Base-by-base conservation (phyloP, 1,140 invertebrate genomes). In the Ips nitidus region DNA sequence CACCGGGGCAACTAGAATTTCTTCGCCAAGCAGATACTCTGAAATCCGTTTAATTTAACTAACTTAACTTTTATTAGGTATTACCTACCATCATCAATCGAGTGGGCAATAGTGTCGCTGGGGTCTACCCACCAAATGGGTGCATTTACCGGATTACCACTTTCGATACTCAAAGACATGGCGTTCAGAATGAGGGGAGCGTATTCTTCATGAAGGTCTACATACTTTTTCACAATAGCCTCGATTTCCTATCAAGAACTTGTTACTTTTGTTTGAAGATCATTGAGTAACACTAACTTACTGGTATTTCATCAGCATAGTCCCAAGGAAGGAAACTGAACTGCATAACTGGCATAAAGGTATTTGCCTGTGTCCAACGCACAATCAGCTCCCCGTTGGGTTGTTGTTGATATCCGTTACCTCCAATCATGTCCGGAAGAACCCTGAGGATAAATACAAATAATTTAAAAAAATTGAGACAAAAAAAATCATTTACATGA, bases 51-150 rank as follows among this genome's bases (percentile, higher is more conserved):
- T 42, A 1, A 3, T 53, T 63, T 0, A 43, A 43, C 37, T 41
- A 52, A 42, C 5, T 57, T 66, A 36, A 41, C 2, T 7, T 40
- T 41, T 22, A 1, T n/a, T 22, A 22, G 22, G 22, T 22, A 22
- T 22, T 22, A 22, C 22, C 45, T 71, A 74, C 73, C 73, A 43
- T 75, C 71, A 66, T 69, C 57, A 4, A 56, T 62, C 65, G 41
- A 53, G 40, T 73, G 41, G 47, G 77, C 75, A 7, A 65, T 57
- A 1, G 62, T 64, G 74, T 94, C 88, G 0, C 79, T 81, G 0
- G 94, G 92, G 71, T 90, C 89, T 1, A 93, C 82, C 94, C 93
- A 97, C 94, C 94, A 97, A n/a, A 97, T 85, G 0, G 94, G 94
- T n/a, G 91, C 83, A 81, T 95, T 92, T 45, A 94, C 85, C 0